phyloP scores from a whole-genome alignment of 2,888 invertebrate species.

The Pyrgus malvae region DNA sequence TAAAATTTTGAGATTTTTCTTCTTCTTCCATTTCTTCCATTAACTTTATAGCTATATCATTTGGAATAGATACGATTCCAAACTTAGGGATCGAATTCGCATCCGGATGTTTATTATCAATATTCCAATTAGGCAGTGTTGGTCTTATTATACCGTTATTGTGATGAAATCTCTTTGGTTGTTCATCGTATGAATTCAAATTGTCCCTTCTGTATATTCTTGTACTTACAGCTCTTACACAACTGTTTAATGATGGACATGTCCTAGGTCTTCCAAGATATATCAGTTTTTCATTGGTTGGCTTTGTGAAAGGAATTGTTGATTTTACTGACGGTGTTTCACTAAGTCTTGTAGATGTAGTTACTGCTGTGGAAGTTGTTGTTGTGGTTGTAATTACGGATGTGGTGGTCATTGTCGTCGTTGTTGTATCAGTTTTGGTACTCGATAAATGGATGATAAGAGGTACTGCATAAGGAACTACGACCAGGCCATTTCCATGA shows the following conservation, averaged over 20 bases:
- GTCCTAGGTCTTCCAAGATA: neutral
- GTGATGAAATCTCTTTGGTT: slow-evolving; percentile 25
- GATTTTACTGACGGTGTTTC: no score
- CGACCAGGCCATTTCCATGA: slow-evolving; percentile 12
- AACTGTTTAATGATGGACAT: slow-evolving; percentile 8
- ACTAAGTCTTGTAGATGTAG: neutral
- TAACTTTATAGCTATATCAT: neutral
- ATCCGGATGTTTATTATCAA: neutral
- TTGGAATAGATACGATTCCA: slow-evolving; percentile 14
- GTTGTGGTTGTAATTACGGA: slow-evolving; percentile 8
- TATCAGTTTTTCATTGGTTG: neutral
- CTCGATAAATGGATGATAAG: slow-evolving; percentile 5
- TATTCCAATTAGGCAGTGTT: slow-evolving; percentile 9
- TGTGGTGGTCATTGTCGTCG: neutral
- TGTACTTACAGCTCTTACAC: neutral
- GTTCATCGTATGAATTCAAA: neutral
- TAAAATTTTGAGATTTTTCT: no score
- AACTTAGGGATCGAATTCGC: slow-evolving; percentile 3
- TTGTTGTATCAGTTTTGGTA: slow-evolving; percentile 4
- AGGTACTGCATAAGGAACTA: slow-evolving; percentile 36
- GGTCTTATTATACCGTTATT: slow-evolving; percentile 29
- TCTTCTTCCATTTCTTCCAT: neutral
- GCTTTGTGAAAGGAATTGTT: neutral
- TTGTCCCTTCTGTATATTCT: neutral
- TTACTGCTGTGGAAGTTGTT: slow-evolving; percentile 3